Evolutionary conservation across 2,888 invertebrate species (phyloP), one percentile per base, ranked within the genome.

Genomic region (Caradrina kadenii): DNA sequence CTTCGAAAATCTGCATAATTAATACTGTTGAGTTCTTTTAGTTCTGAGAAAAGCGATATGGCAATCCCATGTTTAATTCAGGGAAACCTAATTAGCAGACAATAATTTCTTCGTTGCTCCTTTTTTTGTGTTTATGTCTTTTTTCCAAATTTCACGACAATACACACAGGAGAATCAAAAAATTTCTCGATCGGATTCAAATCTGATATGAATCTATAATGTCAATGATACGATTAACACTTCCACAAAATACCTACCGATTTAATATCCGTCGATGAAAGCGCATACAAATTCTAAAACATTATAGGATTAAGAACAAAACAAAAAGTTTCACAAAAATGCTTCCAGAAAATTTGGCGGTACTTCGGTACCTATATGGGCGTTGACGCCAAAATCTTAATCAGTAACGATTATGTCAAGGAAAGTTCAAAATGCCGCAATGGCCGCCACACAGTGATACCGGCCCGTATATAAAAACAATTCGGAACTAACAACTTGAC

Each of bases 401-500:
- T 91, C 87, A 86, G 78, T 72, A 52, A 78, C 69, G 80, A 86
- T 86, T 79, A 86, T 91, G 93, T 91, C 92, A 93, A 93, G 93
- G 93, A 82, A 76, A 81, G 73, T 66, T 67, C 69, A 64, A 78
- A 80, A 83, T 85, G 81, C 80, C 76, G 86, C 66, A 64, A 69
- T 64, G 52, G 52, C 69, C 64, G 15, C 72, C 80, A 76, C 88
- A 77, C 70, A 79, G 83, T 86, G 93, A 91, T 93, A 93, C 86
- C 87, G 85, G 90, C 92, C 91, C 92, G 88, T 92, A 93, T 94
- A 94, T 92, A 94, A 90, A 88, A 89, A 87, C 87, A 83, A 78
- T 86, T 83, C 85, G 75, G 81, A 77, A 72, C 81, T 68, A 69
- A 73, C 74, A 76, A 86, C 86, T 87, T 86, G 86, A 89, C 87